phyloP scores from a whole-genome alignment of 2,797 vertebrate species.

The Crypturellus tataupa region DNA sequence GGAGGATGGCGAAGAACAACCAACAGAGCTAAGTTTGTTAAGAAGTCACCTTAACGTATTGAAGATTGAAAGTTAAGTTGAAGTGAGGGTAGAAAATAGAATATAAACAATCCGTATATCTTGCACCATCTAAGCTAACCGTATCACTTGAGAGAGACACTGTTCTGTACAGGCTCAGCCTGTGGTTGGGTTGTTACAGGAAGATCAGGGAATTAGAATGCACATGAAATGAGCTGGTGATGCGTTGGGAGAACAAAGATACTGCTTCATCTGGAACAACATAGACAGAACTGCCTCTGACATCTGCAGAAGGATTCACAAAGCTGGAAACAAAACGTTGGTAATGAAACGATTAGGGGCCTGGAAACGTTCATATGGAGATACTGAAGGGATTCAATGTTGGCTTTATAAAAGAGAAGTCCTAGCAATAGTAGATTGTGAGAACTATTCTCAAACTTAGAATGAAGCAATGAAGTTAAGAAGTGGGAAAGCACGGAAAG shows the following conservation, averaged over 20 bases:
- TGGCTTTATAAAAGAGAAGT: neutral
- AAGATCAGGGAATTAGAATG: slow-evolving; percentile 33
- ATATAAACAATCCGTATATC: slow-evolving; percentile 5
- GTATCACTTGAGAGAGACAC: neutral
- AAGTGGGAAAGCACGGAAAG: neutral
- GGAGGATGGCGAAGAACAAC: slow-evolving; percentile 21
- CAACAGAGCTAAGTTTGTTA: neutral
- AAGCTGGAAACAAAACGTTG: slow-evolving; percentile 37
- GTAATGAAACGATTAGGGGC: slow-evolving; percentile 32
- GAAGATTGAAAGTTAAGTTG: slow-evolving; percentile 1
- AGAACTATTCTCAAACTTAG: slow-evolving; percentile 6
- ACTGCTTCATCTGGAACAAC: slow-evolving; percentile 45
- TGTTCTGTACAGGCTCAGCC: neutral
- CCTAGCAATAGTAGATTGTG: neutral
- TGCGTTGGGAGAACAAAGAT: slow-evolving; percentile 1
- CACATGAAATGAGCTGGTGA: slow-evolving; percentile 26
- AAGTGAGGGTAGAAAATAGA: neutral
- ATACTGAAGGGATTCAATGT: neutral
- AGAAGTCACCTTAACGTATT: neutral
- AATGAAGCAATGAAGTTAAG: neutral
- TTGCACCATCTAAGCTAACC: neutral
- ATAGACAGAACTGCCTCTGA: slow-evolving; percentile 32
- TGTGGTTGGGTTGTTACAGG: slow-evolving; percentile 17
- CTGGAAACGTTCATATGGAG: slow-evolving; percentile 26
- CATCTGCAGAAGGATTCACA: slow-evolving; percentile 53